A percentile compares a stretch with the other conserved stretches of the same genome.
phyloP scores from a whole-genome alignment of 2,888 invertebrate species.

The Xylocampa areola region DNA sequence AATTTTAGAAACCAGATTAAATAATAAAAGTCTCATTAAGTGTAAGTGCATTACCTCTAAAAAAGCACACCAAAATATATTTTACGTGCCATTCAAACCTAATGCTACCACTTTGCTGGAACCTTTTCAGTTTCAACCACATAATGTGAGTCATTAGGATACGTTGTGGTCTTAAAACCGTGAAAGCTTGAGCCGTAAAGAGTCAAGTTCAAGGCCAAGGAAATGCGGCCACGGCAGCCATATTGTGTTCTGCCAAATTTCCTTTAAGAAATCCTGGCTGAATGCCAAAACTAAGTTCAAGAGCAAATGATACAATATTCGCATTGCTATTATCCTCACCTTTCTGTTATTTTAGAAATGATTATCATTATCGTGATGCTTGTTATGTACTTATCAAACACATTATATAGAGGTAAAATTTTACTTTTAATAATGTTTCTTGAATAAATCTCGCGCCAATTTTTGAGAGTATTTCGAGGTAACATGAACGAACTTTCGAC shows the following conservation, averaged over 20 bases:
- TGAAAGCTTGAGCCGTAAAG: conserved; percentile 31
- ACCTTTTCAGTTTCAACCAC: conserved; percentile 12
- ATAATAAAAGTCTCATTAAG: too few relatives aligned
- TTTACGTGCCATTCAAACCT: conserved; percentile 2
- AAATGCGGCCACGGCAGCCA: conserved; percentile 3
- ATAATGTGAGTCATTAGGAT: conserved; percentile 21
- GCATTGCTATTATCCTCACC: background rate
- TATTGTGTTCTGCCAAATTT: conserved; percentile 31
- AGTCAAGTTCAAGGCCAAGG: conserved; percentile 31
- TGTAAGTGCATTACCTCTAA: conserved; percentile 1
- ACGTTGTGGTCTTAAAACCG: conserved; percentile 28
- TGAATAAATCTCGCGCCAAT: too few relatives aligned
- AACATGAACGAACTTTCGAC: too few relatives aligned
- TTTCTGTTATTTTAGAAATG: background rate
- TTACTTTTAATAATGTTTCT: too few relatives aligned
- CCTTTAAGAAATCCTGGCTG: conserved; percentile 24
- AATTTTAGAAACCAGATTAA: too few relatives aligned
- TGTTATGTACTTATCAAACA: too few relatives aligned
- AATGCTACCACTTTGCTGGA: conserved; percentile 21
- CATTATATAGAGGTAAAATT: too few relatives aligned
- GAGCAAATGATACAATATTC: conserved; percentile 17
- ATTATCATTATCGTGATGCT: too few relatives aligned
- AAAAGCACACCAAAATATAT: conserved; percentile 13
- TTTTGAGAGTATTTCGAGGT: too few relatives aligned
- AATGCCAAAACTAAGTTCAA: conserved; percentile 29